Conservation (phyloP, 2,113 vertebrate species). For the Cariama cristata region DNA sequence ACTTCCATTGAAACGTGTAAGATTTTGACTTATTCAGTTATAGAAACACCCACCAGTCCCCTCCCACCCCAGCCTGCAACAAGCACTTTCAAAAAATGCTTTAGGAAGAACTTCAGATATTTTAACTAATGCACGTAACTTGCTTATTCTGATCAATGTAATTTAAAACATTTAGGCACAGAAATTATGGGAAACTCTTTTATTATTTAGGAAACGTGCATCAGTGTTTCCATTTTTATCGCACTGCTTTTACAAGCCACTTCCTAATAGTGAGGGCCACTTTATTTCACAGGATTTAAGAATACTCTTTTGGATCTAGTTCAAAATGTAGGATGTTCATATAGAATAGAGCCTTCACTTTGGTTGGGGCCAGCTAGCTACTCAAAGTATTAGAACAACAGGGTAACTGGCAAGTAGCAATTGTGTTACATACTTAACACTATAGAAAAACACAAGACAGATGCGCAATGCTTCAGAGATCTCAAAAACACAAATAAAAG, state of each 20-base stretch:
- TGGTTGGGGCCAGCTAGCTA: not conserved
- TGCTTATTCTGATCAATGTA: not conserved
- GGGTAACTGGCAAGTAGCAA: not conserved
- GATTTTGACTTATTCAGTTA: not conserved
- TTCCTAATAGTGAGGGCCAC: not conserved
- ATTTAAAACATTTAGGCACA: not conserved
- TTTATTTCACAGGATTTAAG: not conserved
- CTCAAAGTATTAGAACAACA: not conserved
- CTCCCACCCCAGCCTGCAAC: accelerated
- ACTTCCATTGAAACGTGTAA: not conserved
- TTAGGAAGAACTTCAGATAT: not conserved
- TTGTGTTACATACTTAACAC: not conserved
- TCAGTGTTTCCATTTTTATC: not conserved
- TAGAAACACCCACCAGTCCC: not conserved
- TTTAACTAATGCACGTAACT: not conserved
- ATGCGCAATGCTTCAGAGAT: not conserved
- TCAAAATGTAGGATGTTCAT: not conserved
- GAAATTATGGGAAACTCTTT: not conserved
- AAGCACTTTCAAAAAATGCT: not conserved
- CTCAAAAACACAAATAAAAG: not conserved
- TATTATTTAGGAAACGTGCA: not conserved
- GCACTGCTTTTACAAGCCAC: not conserved
- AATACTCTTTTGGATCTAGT: not conserved
- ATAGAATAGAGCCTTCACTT: not conserved
- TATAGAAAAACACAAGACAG: not conserved